A percentile compares a stretch with the other conserved stretches of the same genome.
Conservation (phyloP, 2,888 invertebrate genomes). For the Brachycybe producta region DNA sequence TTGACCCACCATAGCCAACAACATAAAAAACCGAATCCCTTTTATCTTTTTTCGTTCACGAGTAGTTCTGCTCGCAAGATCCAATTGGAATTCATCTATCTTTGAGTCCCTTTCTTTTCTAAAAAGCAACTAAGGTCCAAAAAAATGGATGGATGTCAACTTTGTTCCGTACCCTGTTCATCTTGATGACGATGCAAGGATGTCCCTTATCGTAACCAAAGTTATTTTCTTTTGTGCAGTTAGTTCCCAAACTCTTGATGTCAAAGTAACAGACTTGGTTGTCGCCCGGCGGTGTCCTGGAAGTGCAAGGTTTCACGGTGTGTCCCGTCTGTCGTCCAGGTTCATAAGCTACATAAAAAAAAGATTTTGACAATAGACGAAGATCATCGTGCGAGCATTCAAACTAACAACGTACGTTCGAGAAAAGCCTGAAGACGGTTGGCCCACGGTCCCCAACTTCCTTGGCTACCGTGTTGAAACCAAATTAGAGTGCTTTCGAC, state of each 20-base stretch:
- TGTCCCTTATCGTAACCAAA: conserved; percentile 74
- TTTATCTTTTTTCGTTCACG: too few species aligned
- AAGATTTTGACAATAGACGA: too few species aligned
- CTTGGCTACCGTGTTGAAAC: conserved; percentile 66
- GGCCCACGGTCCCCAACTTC: conserved; percentile 69
- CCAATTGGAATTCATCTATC: too few species aligned
- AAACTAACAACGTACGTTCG: conserved; percentile 60
- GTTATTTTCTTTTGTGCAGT: conserved; percentile 58
- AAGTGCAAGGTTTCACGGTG: conserved; percentile 42
- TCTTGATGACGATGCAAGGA: conserved; percentile 91
- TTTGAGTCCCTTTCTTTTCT: too few species aligned
- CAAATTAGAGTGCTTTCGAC: conserved; percentile 94
- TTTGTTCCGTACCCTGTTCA: conserved; percentile 96
- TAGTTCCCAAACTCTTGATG: conserved; percentile 47
- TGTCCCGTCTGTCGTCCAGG: conserved; percentile 29
- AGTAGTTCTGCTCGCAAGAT: too few species aligned
- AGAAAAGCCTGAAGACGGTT: conserved; percentile 61
- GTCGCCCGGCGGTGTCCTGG: conserved; percentile 44
- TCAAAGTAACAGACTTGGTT: conserved; percentile 74
- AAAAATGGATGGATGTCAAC: too few species aligned
- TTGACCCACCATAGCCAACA: too few species aligned
- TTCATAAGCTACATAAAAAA: conserved; percentile 29
- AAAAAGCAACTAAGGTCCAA: too few species aligned
- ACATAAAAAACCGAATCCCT: too few species aligned
- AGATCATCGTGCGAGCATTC: too few species aligned